Conservation (phyloP, 2,888 invertebrate genomes). For the Parnassius glacialis region DNA sequence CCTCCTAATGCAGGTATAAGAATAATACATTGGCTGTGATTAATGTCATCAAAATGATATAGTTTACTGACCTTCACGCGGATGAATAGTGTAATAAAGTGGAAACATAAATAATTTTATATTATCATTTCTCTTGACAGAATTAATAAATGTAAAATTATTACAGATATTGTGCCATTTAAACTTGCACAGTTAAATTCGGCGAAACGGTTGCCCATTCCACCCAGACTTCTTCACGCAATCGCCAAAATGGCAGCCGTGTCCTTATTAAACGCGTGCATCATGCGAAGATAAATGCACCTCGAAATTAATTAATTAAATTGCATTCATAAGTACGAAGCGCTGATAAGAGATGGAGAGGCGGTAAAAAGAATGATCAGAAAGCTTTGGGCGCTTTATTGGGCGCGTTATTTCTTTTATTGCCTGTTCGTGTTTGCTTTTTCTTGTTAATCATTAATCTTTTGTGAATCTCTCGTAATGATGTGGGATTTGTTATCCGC, state of each 20-base stretch:
- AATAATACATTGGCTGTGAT: too few species aligned
- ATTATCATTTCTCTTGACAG: too few species aligned
- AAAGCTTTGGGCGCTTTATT: constrained; percentile 46
- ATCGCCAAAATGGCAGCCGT: constrained; percentile 38
- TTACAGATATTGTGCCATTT: background rate
- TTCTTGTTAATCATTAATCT: constrained; percentile 38
- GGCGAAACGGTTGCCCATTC: constrained; percentile 35
- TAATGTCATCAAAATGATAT: too few species aligned
- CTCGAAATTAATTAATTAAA: constrained; percentile 75
- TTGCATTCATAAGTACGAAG: constrained; percentile 59
- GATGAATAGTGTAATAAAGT: too few species aligned
- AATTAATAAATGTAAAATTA: too few species aligned
- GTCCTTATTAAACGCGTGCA: constrained; percentile 67
- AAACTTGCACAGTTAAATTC: constrained; percentile 12
- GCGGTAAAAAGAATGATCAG: constrained; percentile 41
- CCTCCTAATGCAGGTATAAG: too few species aligned
- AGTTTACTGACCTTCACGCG: too few species aligned
- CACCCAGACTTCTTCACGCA: constrained; percentile 54
- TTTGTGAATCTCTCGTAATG: constrained; percentile 30
- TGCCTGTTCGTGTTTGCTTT: constrained; percentile 36
- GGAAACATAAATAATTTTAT: too few species aligned
- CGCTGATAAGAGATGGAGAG: constrained; percentile 27
- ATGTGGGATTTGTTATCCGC: constrained; percentile 25
- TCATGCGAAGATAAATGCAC: constrained; percentile 73
- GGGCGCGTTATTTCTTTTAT: constrained; percentile 44